These are phyloP conservation scores for Caenorhabditis sp. DNA, from an alignment of 2,888 invertebrate genomes.

Conservation along the genomic window DNA sequence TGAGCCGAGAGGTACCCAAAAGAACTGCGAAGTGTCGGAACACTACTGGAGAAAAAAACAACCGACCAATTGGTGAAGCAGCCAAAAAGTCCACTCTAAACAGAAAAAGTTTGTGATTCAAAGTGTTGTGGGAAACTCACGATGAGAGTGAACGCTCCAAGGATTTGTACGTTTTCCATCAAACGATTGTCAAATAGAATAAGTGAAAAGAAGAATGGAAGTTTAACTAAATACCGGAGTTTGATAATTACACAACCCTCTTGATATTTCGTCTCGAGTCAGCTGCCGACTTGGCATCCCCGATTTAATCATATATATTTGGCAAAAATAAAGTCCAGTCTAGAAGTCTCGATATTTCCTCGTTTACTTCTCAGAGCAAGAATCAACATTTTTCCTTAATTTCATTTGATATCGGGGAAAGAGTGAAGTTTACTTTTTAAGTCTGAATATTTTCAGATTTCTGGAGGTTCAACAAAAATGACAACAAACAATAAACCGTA, in stretches of 20 bases:
- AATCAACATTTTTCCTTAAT: not conserved
- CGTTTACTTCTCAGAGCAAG: conserved; percentile 10
- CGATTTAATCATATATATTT: conserved; percentile 21
- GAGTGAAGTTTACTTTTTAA: not conserved
- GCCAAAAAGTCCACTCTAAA: conserved; percentile 41
- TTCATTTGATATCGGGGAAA: not conserved
- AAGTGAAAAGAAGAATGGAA: not conserved
- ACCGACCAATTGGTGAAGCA: conserved; percentile 53
- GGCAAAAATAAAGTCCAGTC: conserved; percentile 32
- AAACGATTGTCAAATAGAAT: not conserved
- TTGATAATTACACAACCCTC: conserved; percentile 6
- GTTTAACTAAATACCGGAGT: not conserved
- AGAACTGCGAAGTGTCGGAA: conserved; percentile 38
- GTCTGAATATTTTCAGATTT: not conserved
- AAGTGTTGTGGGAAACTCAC: conserved; percentile 3
- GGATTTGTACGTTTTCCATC: conserved; percentile 20
- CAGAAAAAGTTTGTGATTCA: not conserved
- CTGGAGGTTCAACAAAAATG: not conserved
- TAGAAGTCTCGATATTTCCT: conserved; percentile 7
- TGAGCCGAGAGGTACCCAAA: conserved; percentile 45
- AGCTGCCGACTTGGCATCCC: conserved; percentile 10
- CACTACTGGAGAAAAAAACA: conserved; percentile 28
- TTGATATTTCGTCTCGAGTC: conserved; percentile 8
- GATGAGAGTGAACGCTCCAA: conserved; percentile 27
- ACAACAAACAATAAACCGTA: too few species aligned